Conservation (phyloP, 2,888 invertebrate species). For the Sinotaia quadrata region DNA sequence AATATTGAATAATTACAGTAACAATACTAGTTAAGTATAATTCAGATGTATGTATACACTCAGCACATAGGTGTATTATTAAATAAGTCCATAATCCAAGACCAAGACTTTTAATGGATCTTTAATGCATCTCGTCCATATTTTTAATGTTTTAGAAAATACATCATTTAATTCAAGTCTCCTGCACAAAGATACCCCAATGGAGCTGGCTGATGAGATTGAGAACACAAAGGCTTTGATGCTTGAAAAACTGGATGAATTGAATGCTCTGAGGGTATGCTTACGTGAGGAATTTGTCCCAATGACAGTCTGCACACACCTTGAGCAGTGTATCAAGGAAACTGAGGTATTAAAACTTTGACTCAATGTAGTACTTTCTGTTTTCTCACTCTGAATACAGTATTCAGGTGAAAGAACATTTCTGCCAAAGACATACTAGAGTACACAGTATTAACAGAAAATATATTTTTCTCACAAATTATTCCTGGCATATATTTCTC, state of each 20-base stretch:
- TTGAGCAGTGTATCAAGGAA: slow-evolving; percentile 71
- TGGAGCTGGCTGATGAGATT: slow-evolving; percentile 63
- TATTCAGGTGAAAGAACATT: neutral
- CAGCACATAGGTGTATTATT: too few relatives aligned
- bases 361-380: too few relatives aligned
- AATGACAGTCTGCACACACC: slow-evolving; percentile 65
- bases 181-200: slow-evolving; percentile 42
- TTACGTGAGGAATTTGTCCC: slow-evolving; percentile 67
- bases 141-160: neutral
- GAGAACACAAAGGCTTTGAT: slow-evolving; percentile 63
- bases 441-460: too few relatives aligned
- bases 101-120: neutral
- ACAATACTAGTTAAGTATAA: too few relatives aligned
- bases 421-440: too few relatives aligned
- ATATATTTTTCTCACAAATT: too few relatives aligned
- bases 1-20: too few relatives aligned
- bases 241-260: slow-evolving; percentile 65
- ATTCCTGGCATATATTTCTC: too few relatives aligned
- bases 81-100: neutral
- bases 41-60: too few relatives aligned
- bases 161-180: neutral
- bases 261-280: slow-evolving; percentile 54
- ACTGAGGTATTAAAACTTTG: too few relatives aligned
- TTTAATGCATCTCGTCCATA: neutral
- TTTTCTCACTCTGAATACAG: neutral